Percentiles rank a stretch among this genome's conserved stretches.
Conservation (phyloP, 2,888 invertebrate genomes). For the Fragum fragum region DNA sequence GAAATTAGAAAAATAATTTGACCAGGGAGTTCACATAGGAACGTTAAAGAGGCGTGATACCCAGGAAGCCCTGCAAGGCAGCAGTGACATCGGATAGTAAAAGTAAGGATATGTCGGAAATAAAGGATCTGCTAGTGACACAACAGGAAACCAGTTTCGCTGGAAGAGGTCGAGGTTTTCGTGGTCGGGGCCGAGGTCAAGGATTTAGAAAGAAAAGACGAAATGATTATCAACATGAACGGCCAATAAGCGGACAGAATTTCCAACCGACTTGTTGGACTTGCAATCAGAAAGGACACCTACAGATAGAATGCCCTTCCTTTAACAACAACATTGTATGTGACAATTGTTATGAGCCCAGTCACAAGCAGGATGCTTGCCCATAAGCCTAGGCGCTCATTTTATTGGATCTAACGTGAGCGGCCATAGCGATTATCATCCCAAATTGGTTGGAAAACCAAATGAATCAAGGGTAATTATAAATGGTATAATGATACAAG, state of each 20-base stretch:
- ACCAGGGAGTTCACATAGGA: neutral
- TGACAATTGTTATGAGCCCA: neutral
- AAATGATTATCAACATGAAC: neutral
- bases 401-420: conserved; percentile 21
- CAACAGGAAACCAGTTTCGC: neutral
- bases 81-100: neutral
- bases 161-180: neutral
- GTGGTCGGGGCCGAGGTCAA: neutral
- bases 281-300: neutral
- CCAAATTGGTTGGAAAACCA: conserved; percentile 41
- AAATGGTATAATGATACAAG: neutral
- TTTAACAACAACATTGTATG: neutral
- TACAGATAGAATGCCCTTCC: neutral
- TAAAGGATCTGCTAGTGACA: neutral
- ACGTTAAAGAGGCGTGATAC: neutral
- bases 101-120: neutral
- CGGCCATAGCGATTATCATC: conserved; percentile 6
- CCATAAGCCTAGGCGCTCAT: conserved; percentile 35
- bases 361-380: conserved; percentile 5
- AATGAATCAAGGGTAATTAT: conserved; percentile 34
- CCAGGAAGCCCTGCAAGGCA: neutral
- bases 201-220: neutral
- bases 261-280: neutral
- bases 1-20: conserved; percentile 4
- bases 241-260: neutral